A percentile compares a stretch with the other conserved stretches of the same genome.
These are phyloP conservation scores for Machimus atricapillus DNA, from an alignment of 2,888 invertebrate species.

Conservation along the genomic window DNA sequence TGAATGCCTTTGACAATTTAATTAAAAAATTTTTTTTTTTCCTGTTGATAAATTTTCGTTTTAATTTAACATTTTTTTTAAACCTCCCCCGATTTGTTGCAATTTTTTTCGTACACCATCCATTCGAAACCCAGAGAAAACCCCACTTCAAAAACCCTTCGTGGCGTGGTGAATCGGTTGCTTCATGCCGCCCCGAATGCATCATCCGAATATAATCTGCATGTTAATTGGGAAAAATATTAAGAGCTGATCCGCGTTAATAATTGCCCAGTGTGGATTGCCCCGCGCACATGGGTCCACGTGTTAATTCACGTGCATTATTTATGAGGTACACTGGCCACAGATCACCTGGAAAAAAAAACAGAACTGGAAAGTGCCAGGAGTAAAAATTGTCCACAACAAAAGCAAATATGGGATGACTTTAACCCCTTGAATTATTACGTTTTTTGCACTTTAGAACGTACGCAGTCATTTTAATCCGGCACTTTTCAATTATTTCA, in stretches of 20 bases:
- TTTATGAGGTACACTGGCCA: not conserved
- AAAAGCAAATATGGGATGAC: not conserved
- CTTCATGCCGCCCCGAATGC: not conserved
- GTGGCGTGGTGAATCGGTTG: not conserved
- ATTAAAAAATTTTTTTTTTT: slow-evolving; percentile 17
- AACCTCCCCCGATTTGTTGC: not conserved
- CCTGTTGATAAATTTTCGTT: not conserved
- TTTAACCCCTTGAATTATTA: not conserved
- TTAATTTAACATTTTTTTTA: not conserved
- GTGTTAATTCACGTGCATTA: slow-evolving; percentile 6
- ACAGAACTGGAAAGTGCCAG: not conserved
- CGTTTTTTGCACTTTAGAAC: not conserved
- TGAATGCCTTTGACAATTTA: slow-evolving; percentile 39
- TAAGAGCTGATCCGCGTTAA: not conserved
- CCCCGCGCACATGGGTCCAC: not conserved
- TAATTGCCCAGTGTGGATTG: not conserved
- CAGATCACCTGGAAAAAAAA: not conserved
- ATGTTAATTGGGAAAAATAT: slow-evolving; percentile 27
- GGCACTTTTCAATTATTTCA: not conserved
- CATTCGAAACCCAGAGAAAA: not conserved
- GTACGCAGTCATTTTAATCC: not conserved
- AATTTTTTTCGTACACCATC: not conserved
- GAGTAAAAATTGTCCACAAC: not conserved
- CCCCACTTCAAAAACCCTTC: not conserved
- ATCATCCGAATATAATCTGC: not conserved